Evolutionary conservation across 2,797 vertebrate genomes (phyloP), one percentile per base, ranked within the genome.

Genomic region (Glyptemys insculpta): DNA sequence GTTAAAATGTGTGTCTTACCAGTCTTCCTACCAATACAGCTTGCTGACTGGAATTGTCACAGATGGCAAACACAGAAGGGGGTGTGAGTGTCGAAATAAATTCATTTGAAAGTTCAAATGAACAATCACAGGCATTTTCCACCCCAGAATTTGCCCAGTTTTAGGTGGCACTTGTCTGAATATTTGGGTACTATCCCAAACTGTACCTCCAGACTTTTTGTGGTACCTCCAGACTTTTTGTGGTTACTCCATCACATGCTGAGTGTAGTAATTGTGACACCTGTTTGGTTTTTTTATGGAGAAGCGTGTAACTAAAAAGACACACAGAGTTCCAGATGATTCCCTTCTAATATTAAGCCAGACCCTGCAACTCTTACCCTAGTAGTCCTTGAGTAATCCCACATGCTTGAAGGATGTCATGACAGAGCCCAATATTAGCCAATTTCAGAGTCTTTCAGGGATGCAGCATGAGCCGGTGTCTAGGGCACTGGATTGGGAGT

Each of bases 1-100:
- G 74, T 78, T 49, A 29, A 78, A 78, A 86, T 91, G 62, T 50
- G 86, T 88, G 91, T 56, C 50, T 85, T 52, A 79, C 79, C 9
- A 4, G 31, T 14, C 44, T 47, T 83, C 37, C 85, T 21, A 82
- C 50, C 47, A 89, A 79, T 34, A 54, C 56, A 57, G 72, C 57
- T 84, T 91, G 62, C 53, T 89, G 81, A 72, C 88, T 85, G 15
- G 74, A 8, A 15, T 49, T 25, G 41, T 78, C 74, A 47, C 74
- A 78, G 44, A 49, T 47, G 41, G 74, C 41, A 78, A 78, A 78
- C 44, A 44, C 74, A 31, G 74, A 31, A 49, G 44, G 47, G 44
- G 54, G n/a, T 37, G n/a, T 29, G 14, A 78, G 44, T 47, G 29
- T 47, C 44, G 8, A 78, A 49, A 49, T 29, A 14, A 78, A 78